Base-by-base conservation (phyloP, 2,888 invertebrate genomes). In the Hypsopygia costalis region DNA sequence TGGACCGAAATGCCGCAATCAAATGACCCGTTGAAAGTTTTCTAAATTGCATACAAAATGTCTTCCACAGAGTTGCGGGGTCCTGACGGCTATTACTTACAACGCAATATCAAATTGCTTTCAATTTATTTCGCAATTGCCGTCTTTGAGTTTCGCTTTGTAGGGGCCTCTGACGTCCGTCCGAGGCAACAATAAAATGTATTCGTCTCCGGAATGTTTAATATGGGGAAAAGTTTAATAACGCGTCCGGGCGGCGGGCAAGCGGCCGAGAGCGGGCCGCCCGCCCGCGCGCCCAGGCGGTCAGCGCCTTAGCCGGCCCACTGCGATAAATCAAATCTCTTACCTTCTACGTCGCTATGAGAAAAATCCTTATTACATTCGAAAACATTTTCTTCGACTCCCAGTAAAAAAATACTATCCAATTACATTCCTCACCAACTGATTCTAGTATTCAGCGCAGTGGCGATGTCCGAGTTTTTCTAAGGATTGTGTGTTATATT, bases 171-270 rank as follows among this genome's bases (percentile, higher is more conserved):
- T 85, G 87, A 87, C 86, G 87, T 75, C 86, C 86, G 87, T 85
- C 85, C 85, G 81, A 83, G 82, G 83, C 88, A 85, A 87, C 88
- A 88, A 88, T 89, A 87, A 89, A 87, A 88, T 89, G 88, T 89
- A 89, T 89, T 89, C 89, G 89, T 88, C 85, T 86, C 83, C 83
- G 89, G 89, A 89, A 89, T 89, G 89, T 89, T 89, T 89, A 89
- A 89, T 89, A 89, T 89, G 89, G 89, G 89, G 89, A 89, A 89
- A 89, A 89, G 88, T 89, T 87, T 88, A 88, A 88, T 88, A 88
- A 87, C 87, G 88, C 87, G 87, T 81, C 87, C 83, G 83, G 77
- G 72, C 75, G 69, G 65, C 66, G 62, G 58, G 61, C 60, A 57
- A 56, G 59, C 62, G 60, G 59, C 62, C 58, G 52, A 51, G 55